These are phyloP conservation scores for Acholoe squamosa DNA, from an alignment of 2,888 invertebrate genomes.

Conservation along the genomic window DNA sequence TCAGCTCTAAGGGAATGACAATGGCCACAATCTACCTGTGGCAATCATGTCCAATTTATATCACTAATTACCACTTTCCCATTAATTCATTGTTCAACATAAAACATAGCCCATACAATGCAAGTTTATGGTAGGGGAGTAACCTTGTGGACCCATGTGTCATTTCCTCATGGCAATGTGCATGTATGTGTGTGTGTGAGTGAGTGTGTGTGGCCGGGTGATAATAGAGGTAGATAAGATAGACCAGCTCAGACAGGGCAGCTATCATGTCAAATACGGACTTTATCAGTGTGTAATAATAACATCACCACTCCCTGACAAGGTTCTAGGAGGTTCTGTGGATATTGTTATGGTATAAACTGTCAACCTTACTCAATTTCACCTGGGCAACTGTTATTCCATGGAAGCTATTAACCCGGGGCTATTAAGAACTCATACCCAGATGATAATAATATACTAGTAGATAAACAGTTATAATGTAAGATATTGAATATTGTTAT, in stretches of 20 bases:
- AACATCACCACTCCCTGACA: neutral
- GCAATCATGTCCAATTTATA: neutral
- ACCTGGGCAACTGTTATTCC: too few relatives aligned
- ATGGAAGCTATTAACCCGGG: too few relatives aligned
- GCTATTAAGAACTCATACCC: too few relatives aligned
- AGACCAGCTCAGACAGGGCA: neutral
- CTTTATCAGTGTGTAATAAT: neutral
- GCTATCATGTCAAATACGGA: neutral
- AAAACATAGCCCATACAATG: neutral
- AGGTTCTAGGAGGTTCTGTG: neutral
- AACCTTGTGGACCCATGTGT: neutral
- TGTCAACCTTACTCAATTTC: too few relatives aligned
- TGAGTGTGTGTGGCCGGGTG: neutral
- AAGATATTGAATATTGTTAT: too few relatives aligned
- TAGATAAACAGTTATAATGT: too few relatives aligned
- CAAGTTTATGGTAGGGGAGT: neutral
- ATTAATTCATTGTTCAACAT: neutral
- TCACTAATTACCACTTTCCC: neutral
- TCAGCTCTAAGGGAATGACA: neutral
- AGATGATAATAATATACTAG: too few relatives aligned
- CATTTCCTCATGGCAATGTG: neutral
- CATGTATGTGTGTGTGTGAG: neutral
- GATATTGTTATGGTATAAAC: too few relatives aligned
- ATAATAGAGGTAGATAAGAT: slow-evolving; percentile 12
- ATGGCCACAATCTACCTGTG: neutral